A percentile compares a stretch with the other conserved stretches of the same genome.
phyloP scores from a whole-genome alignment of 2,888 invertebrate species.

The Pandemis cinnamomeana region DNA sequence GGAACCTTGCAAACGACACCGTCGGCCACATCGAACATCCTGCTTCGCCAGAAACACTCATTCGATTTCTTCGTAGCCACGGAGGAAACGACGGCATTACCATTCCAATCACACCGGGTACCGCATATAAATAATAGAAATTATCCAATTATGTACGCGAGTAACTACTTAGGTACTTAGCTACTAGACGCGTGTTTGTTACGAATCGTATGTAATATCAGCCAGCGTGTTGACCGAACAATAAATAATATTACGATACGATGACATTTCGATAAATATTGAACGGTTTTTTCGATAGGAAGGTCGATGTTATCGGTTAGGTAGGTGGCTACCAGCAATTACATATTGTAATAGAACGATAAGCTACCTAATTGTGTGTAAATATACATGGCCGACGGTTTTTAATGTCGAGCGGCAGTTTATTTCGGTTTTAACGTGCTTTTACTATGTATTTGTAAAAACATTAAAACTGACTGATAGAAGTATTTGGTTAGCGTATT shows the following conservation, averaged over 20 bases:
- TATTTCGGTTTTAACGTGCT: slow-evolving; percentile 7
- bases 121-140: slow-evolving; percentile 84
- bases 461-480: too few relatives aligned
- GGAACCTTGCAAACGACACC: slow-evolving; percentile 54
- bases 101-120: slow-evolving; percentile 67
- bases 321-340: slow-evolving; percentile 61
- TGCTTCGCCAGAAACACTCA: slow-evolving; percentile 72
- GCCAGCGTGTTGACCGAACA: slow-evolving; percentile 54
- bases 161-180: slow-evolving; percentile 52
- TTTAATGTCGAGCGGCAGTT: slow-evolving; percentile 33
- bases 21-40: slow-evolving; percentile 71
- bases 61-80: slow-evolving; percentile 70
- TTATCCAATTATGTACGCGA: slow-evolving; percentile 80
- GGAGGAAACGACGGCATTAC: slow-evolving; percentile 74
- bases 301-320: slow-evolving; percentile 77
- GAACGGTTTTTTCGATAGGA: slow-evolving; percentile 73
- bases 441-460: too few relatives aligned
- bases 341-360: slow-evolving; percentile 76
- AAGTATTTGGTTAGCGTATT: too few relatives aligned
- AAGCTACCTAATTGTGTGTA: slow-evolving; percentile 69
- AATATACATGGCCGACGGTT: slow-evolving; percentile 46
- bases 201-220: slow-evolving; percentile 70
- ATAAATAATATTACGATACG: slow-evolving; percentile 67
- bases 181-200: slow-evolving; percentile 63
- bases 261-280: slow-evolving; percentile 72